Evolutionary conservation across 1,140 invertebrate species (phyloP), one percentile per base, ranked within the genome.

Genomic region (Leptoteleia sp.): DNA sequence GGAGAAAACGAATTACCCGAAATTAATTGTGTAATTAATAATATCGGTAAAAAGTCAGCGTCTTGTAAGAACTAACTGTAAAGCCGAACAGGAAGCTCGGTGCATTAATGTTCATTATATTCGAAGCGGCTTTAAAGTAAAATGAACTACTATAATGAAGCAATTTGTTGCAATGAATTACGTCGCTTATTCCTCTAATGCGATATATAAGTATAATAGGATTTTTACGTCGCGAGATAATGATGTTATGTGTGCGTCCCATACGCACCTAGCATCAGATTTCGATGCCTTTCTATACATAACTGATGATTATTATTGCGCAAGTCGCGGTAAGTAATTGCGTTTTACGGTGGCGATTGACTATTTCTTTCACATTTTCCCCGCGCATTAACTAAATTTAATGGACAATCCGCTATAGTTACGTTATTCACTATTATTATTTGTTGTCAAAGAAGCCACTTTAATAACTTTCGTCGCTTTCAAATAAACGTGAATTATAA

Each of bases 161-260:
- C 73, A 70, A 76, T 76, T 76, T 62, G 73, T 76, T 70, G 40
- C 55, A 64, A 70, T 64, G 64, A 76, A 76, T 76, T 64, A 57
- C 73, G 65, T 68, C 50, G 64, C 57, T 64, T 70, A 70, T 70
- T 55, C 29, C 50, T 50, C 19, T 64, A 64, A 76, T 54, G 42
- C 59, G 57, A 65, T 65, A 57, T 50, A 64, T 59, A 68, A 64
- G 57, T 57, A 62, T 42, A 76, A 64, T 57, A 67, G n/a, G 47
- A 68, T 64, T 70, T 70, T 76, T 70, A 42, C 27, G 7, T 27
- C 9, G 35, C 33, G 17, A 37, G 42, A 54, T 75, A 75, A 75
- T 65, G 61, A 75, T 43, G 71, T 67, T 73, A 55, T 45, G 45
- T 27, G 62, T 61, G 71, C 61, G 61, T 75, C 59, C 57, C 45